A percentile compares a stretch with the other conserved stretches of the same genome.
These are phyloP conservation scores for Cynopterus brachyotis DNA, from an alignment of 2,113 vertebrate species.

Conservation along the genomic window DNA sequence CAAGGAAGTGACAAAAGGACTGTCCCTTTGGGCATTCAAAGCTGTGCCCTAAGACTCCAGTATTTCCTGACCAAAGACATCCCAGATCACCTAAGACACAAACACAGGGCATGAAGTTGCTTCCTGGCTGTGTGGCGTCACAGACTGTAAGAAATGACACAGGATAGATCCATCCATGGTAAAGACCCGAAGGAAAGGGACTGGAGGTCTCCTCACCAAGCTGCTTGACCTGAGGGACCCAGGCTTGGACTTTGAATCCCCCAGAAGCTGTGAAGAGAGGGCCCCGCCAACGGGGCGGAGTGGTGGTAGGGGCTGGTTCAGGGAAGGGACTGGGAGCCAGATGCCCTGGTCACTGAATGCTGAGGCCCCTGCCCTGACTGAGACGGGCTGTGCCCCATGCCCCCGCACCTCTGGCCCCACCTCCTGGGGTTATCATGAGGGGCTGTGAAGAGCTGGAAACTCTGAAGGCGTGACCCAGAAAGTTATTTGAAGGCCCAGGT, in stretches of 20 bases:
- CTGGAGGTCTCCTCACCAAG: too few species aligned
- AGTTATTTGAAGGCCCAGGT: background rate
- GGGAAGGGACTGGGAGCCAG: background rate
- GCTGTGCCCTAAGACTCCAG: background rate
- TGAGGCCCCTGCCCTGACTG: background rate
- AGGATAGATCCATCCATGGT: background rate
- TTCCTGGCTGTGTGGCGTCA: background rate
- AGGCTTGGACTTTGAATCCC: background rate
- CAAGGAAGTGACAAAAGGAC: background rate
- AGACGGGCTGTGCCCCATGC: background rate
- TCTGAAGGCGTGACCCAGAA: background rate
- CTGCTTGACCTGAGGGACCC: background rate
- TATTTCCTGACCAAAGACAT: background rate
- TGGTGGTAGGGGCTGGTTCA: background rate
- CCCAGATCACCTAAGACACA: background rate
- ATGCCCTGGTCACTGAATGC: background rate
- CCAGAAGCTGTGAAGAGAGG: background rate
- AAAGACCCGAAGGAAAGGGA: background rate
- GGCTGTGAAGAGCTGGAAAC: background rate
- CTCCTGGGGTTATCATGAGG: background rate
- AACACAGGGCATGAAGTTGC: background rate
- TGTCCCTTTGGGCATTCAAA: background rate
- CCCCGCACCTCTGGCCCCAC: background rate
- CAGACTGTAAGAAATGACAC: background rate
- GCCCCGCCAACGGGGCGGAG: background rate